Base-by-base conservation (phyloP, 2,888 invertebrate genomes). In the Scotopteryx bipunctaria region DNA sequence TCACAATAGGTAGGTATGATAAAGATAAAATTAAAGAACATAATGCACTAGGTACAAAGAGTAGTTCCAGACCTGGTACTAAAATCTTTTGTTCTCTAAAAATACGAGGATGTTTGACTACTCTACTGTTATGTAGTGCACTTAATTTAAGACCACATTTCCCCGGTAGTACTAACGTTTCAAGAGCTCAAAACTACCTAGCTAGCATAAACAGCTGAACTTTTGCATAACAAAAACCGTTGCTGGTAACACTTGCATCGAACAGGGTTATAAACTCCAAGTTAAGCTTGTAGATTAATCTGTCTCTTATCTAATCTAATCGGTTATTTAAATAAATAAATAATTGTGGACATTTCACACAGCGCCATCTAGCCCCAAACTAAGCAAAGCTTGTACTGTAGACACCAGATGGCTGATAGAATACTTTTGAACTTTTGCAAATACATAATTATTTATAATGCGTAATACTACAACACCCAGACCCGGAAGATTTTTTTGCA, bases 221-320 rank as follows among this genome's bases (percentile, higher is more conserved):
- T 51, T 49, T 44, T 25, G 29, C 40, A 25, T 19, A 53, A 52
- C 49, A 55, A 52, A 53, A 42, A 48, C 25, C 9, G 25, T 11
- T 2, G 3, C 6, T 11, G 19, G 6, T 5, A 4, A 9, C 27
- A 27, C 4, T 27, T 27, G 9, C 11, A 27, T 27, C 27, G 9
- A 27, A 9, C 9, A 11, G 9, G 27, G 27, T 27, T 27, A 27
- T 27, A 11, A 27, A 27, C 27, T 27, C 27, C 3, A 25, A 27
- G 27, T 11, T 27, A 27, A 27, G 27, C 25, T 25, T 5, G 5
- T 27, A 11, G 11, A 27, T 27, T 0, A 2, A 25, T 25, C 27
- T 3, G 27, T 27, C 8, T 11, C 27, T 11, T 11, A 27, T 27
- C n/a, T n/a, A n/a, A n/a, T n/a, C n/a, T n/a, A n/a, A n/a, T n/a